These are phyloP conservation scores for Macrotus californicus DNA, from an alignment of 2,113 vertebrate species.

Conservation along the genomic window DNA sequence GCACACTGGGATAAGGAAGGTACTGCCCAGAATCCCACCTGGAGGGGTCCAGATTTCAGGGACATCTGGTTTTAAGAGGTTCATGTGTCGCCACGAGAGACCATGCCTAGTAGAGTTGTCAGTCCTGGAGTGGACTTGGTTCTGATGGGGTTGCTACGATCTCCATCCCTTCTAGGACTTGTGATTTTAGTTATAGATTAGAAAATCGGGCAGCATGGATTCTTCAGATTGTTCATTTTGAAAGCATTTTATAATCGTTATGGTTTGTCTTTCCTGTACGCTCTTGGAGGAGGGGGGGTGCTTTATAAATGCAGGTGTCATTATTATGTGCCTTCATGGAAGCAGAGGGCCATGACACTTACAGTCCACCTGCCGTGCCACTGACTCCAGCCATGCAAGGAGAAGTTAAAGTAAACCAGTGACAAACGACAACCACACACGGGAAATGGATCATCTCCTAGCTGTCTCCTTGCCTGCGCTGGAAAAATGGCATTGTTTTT, in stretches of 20 bases:
- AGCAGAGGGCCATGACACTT: background rate
- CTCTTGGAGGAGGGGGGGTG: background rate
- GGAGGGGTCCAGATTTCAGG: background rate
- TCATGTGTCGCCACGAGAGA: background rate
- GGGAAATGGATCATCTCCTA: conserved; percentile 68
- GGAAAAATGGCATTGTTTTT: conserved; percentile 75
- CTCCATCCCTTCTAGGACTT: background rate
- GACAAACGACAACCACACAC: conserved; percentile 51
- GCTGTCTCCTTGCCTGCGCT: conserved; percentile 45
- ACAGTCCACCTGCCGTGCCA: conserved; percentile 47
- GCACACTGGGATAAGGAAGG: rapidly evolving
- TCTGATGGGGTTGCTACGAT: no score
- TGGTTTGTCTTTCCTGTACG: background rate
- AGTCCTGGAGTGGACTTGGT: background rate
- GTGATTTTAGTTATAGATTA: background rate
- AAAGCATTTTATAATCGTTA: background rate
- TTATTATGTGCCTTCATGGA: conserved; percentile 32
- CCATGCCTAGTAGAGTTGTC: background rate
- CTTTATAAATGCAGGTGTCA: background rate
- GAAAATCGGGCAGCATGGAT: background rate
- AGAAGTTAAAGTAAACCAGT: conserved; percentile 67
- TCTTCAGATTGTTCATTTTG: background rate
- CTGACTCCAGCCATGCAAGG: conserved; percentile 37
- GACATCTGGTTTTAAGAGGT: background rate
- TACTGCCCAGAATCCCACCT: no score